Base-by-base conservation (phyloP, 1,140 invertebrate genomes). In the Coboldia fuscipes region DNA sequence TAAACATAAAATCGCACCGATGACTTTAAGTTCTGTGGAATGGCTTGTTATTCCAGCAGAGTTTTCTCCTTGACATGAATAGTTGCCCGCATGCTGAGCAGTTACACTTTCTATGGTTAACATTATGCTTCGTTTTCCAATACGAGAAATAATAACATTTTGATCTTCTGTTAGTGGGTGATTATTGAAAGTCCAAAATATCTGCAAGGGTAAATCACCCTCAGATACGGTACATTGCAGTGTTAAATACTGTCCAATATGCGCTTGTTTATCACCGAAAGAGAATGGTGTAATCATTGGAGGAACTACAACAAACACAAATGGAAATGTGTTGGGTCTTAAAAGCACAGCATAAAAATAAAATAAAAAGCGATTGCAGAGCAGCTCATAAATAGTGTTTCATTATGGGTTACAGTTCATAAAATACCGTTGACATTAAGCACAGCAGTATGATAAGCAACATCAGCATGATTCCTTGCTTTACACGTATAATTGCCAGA, bases 191-290 rank as follows among this genome's bases (percentile, higher is more conserved):
- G 68, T 68, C 82, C 83, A 88, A 27, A 62, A 58, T 42, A 88
- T 79, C 34, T 71, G 71, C 37, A 88, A 58, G 2, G 83, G 83
- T 39, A 72, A 59, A 51, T 89, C 83, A 24, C 83, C 83, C 51
- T 86, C 85, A 33, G 61, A 57, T 7, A 73, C 55, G 17, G 63
- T 54, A 47, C 72, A 75, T 42, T 61, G 57, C 26, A 70, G 60
- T 15, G 67, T 67, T 30, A 65, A 60, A 10, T 66, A 60, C 35
- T 73, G 68, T 21, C 70, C 73, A 37, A 64, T 60, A 51, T 72
- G 70, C 2, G 61, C 56, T 22, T 65, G 57, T 33, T 67, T 56
- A 24, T 65, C 62, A 16, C 66, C 62, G 39, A 76, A 75, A 27
- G 57, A 51, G 48, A 75, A 73, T 29, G 66, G 62, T 32, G 61